phyloP scores from a whole-genome alignment of 2,888 invertebrate genomes.

The Reticulitermes lucifugus region DNA sequence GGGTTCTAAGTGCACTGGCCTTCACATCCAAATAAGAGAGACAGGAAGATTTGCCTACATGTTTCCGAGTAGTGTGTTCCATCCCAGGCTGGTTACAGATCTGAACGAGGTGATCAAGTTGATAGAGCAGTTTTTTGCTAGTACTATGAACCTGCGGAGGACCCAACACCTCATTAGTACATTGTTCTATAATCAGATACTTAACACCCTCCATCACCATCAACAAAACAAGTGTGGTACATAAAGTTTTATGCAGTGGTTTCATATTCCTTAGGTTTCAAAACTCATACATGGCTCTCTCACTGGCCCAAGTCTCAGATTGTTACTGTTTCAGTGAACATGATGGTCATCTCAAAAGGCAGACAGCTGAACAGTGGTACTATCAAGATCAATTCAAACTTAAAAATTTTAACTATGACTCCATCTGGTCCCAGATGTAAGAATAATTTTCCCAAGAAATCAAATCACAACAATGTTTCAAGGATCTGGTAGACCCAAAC shows the following conservation, averaged over 20 bases:
- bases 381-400: no score
- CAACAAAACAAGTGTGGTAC: constrained; percentile 6
- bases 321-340: no score
- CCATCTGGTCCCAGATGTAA: no score
- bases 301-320: neutral
- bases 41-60: constrained; percentile 68
- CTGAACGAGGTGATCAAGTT: constrained; percentile 95
- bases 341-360: no score
- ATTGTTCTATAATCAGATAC: neutral
- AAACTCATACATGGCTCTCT: neutral
- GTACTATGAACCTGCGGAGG: constrained; percentile 87
- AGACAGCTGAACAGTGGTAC: no score
- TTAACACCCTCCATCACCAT: constrained; percentile 17
- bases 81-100: constrained; percentile 90
- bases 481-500: no score
- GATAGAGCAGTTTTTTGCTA: constrained; percentile 95
- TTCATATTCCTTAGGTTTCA: neutral
- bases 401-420: no score
- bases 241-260: constrained; percentile 37
- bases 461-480: no score
- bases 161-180: constrained; percentile 52
- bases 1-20: neutral
- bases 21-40: constrained; percentile 25
- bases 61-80: constrained; percentile 80
- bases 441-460: no score